Evolutionary conservation across 1,140 invertebrate species (phyloP).

Genomic region (Papilio aristodemus): DNA sequence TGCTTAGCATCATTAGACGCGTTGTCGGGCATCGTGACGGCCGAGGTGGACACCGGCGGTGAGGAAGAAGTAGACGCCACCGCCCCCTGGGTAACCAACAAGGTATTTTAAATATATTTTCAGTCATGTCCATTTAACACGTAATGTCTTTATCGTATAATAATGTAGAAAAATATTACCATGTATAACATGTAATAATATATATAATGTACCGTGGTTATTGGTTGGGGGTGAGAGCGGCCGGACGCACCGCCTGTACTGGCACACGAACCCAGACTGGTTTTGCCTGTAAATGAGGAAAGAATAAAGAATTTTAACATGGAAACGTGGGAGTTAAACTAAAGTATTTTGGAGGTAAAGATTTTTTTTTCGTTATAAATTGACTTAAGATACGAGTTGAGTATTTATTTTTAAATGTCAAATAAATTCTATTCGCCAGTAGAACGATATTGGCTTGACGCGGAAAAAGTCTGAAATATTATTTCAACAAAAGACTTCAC

Average conservation of each 20-base stretch:
- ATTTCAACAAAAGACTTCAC: too few species aligned
- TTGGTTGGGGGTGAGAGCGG: slow-evolving; percentile 70
- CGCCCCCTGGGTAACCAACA: slow-evolving; percentile 61
- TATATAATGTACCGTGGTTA: slow-evolving; percentile 66
- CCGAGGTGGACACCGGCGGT: slow-evolving; percentile 68
- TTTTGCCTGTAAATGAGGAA: slow-evolving; percentile 65
- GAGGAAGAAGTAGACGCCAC: slow-evolving; percentile 77
- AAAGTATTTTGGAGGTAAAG: too few species aligned
- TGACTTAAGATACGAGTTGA: too few species aligned
- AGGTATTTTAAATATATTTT: slow-evolving; percentile 29
- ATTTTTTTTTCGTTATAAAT: background rate
- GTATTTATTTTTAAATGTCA: too few species aligned
- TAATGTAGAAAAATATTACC: too few species aligned
- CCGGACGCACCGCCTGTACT: slow-evolving; percentile 78
- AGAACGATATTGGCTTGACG: too few species aligned
- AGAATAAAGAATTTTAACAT: background rate
- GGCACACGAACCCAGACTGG: slow-evolving; percentile 80
- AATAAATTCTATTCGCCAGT: too few species aligned
- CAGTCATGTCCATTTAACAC: too few species aligned
- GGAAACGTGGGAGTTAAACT: too few species aligned
- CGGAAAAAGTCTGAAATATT: too few species aligned
- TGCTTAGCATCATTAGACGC: slow-evolving; percentile 70
- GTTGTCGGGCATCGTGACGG: slow-evolving; percentile 74
- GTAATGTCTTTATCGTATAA: too few species aligned
- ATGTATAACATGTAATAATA: too few species aligned